Evolutionary conservation across 2,113 vertebrate species (phyloP).

Genomic region (Triplophysa rosa): DNA sequence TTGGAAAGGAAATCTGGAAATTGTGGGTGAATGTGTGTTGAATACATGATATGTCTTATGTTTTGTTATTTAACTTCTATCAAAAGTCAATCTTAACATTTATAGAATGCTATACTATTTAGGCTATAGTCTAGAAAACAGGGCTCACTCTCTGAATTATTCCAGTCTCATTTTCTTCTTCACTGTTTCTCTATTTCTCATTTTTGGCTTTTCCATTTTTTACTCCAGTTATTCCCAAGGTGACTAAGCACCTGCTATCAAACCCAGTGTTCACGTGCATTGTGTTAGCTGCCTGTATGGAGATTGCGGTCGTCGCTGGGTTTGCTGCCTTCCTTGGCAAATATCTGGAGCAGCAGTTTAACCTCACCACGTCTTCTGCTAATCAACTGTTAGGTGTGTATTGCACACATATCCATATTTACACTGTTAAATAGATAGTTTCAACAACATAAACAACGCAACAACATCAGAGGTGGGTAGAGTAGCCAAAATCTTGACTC

Average conservation of each 20-base stretch:
- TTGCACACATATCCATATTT: neutral
- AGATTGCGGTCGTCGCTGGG: slow-evolving; percentile 94
- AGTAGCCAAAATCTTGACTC: no score
- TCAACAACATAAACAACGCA: no score
- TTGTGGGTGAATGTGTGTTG: neutral
- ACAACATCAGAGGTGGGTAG: no score
- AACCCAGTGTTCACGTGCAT: slow-evolving; percentile 99
- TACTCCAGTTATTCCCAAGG: slow-evolving; percentile 89
- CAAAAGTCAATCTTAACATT: neutral
- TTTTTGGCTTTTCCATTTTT: slow-evolving; percentile 19
- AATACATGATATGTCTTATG: neutral
- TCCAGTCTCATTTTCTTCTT: neutral
- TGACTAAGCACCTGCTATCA: slow-evolving; percentile 93
- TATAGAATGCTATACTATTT: neutral
- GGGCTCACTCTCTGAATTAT: neutral
- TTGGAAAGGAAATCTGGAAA: neutral
- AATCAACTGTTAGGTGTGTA: slow-evolving; percentile 93
- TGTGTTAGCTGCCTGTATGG: slow-evolving; percentile 94
- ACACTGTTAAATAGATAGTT: neutral
- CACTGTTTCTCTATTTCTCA: neutral
- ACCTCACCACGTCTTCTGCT: slow-evolving; percentile 94
- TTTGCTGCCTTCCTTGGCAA: slow-evolving; percentile 96
- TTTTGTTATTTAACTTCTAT: neutral
- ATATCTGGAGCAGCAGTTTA: slow-evolving; percentile 98
- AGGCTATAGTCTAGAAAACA: neutral